Evolutionary conservation across 2,888 invertebrate species (phyloP), one percentile per base, ranked within the genome.

Genomic region (Bellardia bayeri): DNA sequence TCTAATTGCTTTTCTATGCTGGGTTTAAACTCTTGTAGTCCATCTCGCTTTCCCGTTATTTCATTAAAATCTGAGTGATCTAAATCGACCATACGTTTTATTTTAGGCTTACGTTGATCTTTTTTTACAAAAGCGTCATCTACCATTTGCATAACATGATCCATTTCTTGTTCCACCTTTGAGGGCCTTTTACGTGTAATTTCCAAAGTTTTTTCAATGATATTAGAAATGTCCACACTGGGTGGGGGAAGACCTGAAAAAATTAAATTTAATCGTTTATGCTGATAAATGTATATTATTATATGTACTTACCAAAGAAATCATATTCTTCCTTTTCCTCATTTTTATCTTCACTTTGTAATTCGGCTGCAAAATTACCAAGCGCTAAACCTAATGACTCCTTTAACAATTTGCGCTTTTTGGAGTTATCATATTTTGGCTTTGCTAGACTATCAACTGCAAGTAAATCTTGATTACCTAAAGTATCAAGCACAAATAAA

Each of bases 401-500:
- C 16, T 45, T 66, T 74, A 75, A 23, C 11, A 71, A 56, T 51
- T 71, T 76, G 11, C 37, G 54, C 16, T 54, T 75, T 40, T 54
- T 58, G 3, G 37, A 4, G 13, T 68, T 69, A 40, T 80, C 61
- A 74, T 82, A 85, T 51, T 74, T 84, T 61, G 85, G 80, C 66
- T 84, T 64, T 30, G 30, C 1, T 72, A 71, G 8, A 63, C 14
- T 61, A n/a, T 78, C 61, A 11, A 11, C 56, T 14, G 87, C 85
- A n/a, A 91, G 82, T 9, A 93, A 87, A 66, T 91, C 88, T n/a
- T 90, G 88, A 75, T 93, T 90, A 6, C 93, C 93, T n/a, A 86
- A 85, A 1, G 91, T 91, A 87, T 93, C 93, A 9, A 92, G 58
- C 54, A 91, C 89, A 89, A 93, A 93, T 16, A 92, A 89, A 69